phyloP scores from a whole-genome alignment of 2,888 invertebrate species.

The Diplazon laetatorius region DNA sequence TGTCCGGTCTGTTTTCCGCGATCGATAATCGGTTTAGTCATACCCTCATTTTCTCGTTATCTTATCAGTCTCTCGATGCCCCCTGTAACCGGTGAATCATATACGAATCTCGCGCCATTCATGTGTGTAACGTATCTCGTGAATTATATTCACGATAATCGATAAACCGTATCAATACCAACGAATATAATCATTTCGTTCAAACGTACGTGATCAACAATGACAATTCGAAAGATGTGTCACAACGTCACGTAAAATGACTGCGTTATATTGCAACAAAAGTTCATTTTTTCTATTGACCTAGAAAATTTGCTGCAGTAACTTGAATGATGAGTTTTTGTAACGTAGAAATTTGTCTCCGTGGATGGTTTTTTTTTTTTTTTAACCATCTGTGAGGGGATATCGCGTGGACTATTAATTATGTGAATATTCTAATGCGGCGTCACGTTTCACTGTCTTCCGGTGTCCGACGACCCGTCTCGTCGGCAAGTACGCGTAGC shows the following conservation, averaged over 20 bases:
- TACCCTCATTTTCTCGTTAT: background rate
- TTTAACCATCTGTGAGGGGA: background rate
- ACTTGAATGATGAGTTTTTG: too few relatives aligned
- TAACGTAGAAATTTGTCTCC: background rate
- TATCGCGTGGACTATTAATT: constrained; percentile 33
- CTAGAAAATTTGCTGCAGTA: too few relatives aligned
- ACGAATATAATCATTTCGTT: background rate
- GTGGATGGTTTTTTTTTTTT: background rate
- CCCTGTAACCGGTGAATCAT: background rate
- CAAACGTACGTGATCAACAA: background rate
- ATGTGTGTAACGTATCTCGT: background rate
- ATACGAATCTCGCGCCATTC: background rate
- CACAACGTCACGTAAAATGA: too few relatives aligned
- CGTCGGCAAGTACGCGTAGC: background rate
- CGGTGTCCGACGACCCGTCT: constrained; percentile 35
- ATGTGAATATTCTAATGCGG: constrained; percentile 18
- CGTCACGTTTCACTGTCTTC: constrained; percentile 39
- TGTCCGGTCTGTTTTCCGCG: background rate
- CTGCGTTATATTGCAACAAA: too few relatives aligned
- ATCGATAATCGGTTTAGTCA: background rate
- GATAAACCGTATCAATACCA: background rate
- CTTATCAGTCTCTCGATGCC: background rate
- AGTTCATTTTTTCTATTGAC: too few relatives aligned
- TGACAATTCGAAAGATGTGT: too few relatives aligned
- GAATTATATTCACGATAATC: background rate